Conservation (phyloP, 2,888 invertebrate genomes). For the Fabriciana adippe region DNA sequence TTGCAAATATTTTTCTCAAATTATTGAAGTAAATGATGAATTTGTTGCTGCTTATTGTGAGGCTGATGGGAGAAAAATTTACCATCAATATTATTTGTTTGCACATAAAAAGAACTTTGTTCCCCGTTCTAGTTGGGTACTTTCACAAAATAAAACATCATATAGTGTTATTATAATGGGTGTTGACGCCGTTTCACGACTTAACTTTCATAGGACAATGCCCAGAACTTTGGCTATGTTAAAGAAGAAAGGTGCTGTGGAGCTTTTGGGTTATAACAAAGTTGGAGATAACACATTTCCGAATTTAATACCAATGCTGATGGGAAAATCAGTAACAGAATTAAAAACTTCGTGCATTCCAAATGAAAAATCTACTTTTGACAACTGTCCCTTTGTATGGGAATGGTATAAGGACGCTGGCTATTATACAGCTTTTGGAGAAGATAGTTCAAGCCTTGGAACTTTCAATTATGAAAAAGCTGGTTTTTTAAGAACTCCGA, state of each 20-base stretch:
- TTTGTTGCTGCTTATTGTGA: slow-evolving; percentile 85
- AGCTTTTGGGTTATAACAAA: slow-evolving; percentile 93
- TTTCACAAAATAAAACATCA: slow-evolving; percentile 37
- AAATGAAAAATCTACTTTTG: slow-evolving; percentile 78
- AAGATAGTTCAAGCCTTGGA: slow-evolving; percentile 88
- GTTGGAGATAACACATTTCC: slow-evolving; percentile 96
- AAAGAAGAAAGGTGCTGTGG: slow-evolving; percentile 83
- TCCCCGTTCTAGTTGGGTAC: slow-evolving; percentile 27
- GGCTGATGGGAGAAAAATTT: slow-evolving; percentile 65
- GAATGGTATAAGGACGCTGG: slow-evolving; percentile 86
- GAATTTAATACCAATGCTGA: slow-evolving; percentile 90
- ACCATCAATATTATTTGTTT: slow-evolving; percentile 86
- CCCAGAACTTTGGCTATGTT: slow-evolving; percentile 84
- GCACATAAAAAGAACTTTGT: slow-evolving; percentile 63
- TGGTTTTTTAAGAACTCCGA: slow-evolving; percentile 88
- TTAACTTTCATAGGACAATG: slow-evolving; percentile 92
- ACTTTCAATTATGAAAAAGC: slow-evolving; percentile 88
- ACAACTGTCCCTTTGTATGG: slow-evolving; percentile 91
- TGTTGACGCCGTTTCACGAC: slow-evolving; percentile 90
- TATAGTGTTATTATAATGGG: slow-evolving; percentile 90
- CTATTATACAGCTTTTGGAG: slow-evolving; percentile 88
- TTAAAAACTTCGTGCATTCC: slow-evolving; percentile 82
- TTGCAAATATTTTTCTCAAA: slow-evolving; percentile 69
- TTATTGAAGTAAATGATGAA: slow-evolving; percentile 74
- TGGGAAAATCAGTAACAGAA: slow-evolving; percentile 85